These are phyloP conservation scores for Microlaimidae sp. DNA, from an alignment of 2,888 invertebrate species.

Conservation along the genomic window DNA sequence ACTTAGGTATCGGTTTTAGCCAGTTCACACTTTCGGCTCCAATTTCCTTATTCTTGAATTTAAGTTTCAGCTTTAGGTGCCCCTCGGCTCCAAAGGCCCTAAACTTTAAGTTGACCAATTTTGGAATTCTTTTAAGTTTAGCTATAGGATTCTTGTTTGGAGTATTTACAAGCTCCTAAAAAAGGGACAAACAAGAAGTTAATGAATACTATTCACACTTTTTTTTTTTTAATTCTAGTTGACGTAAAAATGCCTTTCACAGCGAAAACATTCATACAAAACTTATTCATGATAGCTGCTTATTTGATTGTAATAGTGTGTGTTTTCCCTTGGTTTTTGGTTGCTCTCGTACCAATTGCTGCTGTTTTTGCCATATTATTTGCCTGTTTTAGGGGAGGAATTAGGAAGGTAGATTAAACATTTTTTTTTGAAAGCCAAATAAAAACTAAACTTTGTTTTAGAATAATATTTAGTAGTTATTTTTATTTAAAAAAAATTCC, in stretches of 20 bases:
- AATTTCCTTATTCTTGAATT: too few relatives aligned
- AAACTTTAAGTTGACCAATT: too few relatives aligned
- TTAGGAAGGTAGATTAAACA: conserved; percentile 25
- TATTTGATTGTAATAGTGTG: conserved; percentile 61
- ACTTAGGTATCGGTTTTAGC: too few relatives aligned
- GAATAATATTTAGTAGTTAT: background rate
- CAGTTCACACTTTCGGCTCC: too few relatives aligned
- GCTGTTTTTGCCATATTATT: conserved; percentile 36
- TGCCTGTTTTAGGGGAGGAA: conserved; percentile 36
- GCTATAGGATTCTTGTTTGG: too few relatives aligned
- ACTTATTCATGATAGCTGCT: conserved; percentile 53
- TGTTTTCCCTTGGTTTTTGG: conserved; percentile 36
- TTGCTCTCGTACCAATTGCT: conserved; percentile 36
- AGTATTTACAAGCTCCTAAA: too few relatives aligned
- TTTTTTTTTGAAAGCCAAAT: too few relatives aligned
- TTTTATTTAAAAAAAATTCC: background rate
- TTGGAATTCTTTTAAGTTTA: too few relatives aligned
- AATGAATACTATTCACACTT: background rate
- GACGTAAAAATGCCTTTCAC: conserved; percentile 46
- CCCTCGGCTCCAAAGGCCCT: too few relatives aligned
- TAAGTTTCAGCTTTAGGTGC: too few relatives aligned
- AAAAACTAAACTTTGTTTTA: background rate
- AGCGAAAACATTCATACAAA: conserved; percentile 46
- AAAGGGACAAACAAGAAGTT: too few relatives aligned
- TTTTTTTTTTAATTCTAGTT: conserved; percentile 40